Evolutionary conservation across 92 coral and sea anemone genomes (phyloP).

Genomic region (Siderastrea radians): DNA sequence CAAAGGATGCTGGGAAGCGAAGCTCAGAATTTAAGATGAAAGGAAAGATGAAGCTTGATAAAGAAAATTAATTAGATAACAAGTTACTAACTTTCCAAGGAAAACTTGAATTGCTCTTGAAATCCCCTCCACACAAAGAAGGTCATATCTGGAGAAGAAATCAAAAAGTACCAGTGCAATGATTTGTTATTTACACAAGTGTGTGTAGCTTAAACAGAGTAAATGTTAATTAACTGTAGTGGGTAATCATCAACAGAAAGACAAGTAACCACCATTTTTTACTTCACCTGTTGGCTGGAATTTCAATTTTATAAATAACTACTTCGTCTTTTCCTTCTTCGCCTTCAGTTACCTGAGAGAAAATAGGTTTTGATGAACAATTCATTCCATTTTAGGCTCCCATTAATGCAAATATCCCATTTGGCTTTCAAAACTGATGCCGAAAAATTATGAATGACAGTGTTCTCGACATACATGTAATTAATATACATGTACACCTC

Average conservation of each 20-base stretch:
- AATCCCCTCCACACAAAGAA: conserved; percentile 95
- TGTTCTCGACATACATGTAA: too few relatives aligned
- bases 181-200: neutral
- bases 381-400: too few relatives aligned
- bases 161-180: neutral
- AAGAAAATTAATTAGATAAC: neutral
- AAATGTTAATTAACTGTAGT: neutral
- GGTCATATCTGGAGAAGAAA: conserved; percentile 83
- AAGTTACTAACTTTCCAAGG: conserved; percentile 86
- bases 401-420: too few relatives aligned
- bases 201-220: neutral
- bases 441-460: too few relatives aligned
- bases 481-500: too few relatives aligned
- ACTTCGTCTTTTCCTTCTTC: conserved; percentile 86
- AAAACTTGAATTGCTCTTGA: conserved; percentile 93
- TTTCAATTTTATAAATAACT: conserved; percentile 92
- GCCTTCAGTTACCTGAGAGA: conserved; percentile 36
- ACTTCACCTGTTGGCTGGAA: conserved; percentile 96
- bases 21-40: neutral
- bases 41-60: neutral
- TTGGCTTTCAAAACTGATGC: too few relatives aligned
- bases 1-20: too few relatives aligned
- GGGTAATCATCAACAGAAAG: neutral
- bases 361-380: too few relatives aligned
- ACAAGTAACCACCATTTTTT: neutral